These are phyloP conservation scores for Agonopterix subpropinquella DNA, from an alignment of 2,888 invertebrate genomes.

Conservation along the genomic window DNA sequence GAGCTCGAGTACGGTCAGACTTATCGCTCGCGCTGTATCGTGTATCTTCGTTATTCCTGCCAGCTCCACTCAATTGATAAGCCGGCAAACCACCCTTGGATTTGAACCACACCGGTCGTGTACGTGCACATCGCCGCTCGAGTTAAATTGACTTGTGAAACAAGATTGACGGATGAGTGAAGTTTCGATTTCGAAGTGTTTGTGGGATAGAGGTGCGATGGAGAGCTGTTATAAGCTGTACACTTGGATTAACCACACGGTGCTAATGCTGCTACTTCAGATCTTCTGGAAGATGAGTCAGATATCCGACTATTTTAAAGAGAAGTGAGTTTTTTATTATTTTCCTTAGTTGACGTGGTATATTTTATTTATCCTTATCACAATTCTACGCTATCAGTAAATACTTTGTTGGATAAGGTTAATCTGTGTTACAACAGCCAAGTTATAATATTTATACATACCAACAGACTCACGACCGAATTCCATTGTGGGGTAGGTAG, in stretches of 20 bases:
- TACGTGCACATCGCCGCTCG: slow-evolving; percentile 18
- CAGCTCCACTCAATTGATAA: slow-evolving; percentile 24
- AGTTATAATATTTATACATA: too few relatives aligned
- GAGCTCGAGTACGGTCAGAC: slow-evolving; percentile 49
- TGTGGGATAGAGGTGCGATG: slow-evolving; percentile 61
- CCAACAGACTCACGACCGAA: too few relatives aligned
- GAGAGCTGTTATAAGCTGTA: slow-evolving; percentile 65
- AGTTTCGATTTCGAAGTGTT: slow-evolving; percentile 51
- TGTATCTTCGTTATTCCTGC: slow-evolving; percentile 41
- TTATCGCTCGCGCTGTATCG: slow-evolving; percentile 24
- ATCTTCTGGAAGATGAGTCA: slow-evolving; percentile 71
- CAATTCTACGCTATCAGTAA: too few relatives aligned
- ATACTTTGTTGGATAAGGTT: too few relatives aligned
- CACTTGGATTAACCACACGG: slow-evolving; percentile 65
- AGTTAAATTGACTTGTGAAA: slow-evolving; percentile 15
- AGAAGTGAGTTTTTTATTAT: slow-evolving; percentile 48
- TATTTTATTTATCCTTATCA: too few relatives aligned
- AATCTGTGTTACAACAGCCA: too few relatives aligned
- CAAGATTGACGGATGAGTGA: slow-evolving; percentile 64
- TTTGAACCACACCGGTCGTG: slow-evolving; percentile 31
- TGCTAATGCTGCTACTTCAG: slow-evolving; percentile 65
- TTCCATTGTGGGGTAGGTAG: too few relatives aligned
- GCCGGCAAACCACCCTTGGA: slow-evolving; percentile 40
- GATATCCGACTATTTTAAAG: slow-evolving; percentile 63
- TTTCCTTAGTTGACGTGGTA: background rate